Evolutionary conservation across 2,888 invertebrate genomes (phyloP).

Genomic region (Ophion ventricosus): DNA sequence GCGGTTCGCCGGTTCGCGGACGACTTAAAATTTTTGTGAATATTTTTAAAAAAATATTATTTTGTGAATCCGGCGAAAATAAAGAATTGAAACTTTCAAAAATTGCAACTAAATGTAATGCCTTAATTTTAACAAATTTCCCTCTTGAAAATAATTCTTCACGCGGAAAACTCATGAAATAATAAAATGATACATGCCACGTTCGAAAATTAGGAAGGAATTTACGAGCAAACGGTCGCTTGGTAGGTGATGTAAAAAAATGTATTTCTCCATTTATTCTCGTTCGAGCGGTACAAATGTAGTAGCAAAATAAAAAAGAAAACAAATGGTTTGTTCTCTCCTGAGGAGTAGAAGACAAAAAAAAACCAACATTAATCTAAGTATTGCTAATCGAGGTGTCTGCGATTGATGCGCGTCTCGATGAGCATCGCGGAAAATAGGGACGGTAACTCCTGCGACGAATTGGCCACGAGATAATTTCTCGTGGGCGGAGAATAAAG

Average conservation of each 20-base stretch:
- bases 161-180: no score
- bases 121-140: not conserved
- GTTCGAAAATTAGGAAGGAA: no score
- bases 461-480: conserved; percentile 14
- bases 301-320: conserved; percentile 44
- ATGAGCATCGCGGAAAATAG: conserved; percentile 29
- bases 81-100: no score
- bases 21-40: no score
- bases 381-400: conserved; percentile 27
- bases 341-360: conserved; percentile 26
- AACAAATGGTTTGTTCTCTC: conserved; percentile 47
- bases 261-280: conserved; percentile 59
- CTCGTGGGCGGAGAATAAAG: conserved; percentile 15
- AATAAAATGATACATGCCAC: no score
- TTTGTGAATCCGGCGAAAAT: no score
- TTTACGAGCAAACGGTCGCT: not conserved
- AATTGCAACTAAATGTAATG: no score
- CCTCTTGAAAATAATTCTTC: not conserved
- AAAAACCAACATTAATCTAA: conserved; percentile 14
- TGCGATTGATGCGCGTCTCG: conserved; percentile 16
- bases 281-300: conserved; percentile 59
- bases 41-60: no score
- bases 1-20: no score
- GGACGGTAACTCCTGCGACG: conserved; percentile 24
- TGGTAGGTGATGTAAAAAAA: conserved; percentile 49